Conservation (phyloP, 2,888 invertebrate species). For the Marronus borbonicus region DNA sequence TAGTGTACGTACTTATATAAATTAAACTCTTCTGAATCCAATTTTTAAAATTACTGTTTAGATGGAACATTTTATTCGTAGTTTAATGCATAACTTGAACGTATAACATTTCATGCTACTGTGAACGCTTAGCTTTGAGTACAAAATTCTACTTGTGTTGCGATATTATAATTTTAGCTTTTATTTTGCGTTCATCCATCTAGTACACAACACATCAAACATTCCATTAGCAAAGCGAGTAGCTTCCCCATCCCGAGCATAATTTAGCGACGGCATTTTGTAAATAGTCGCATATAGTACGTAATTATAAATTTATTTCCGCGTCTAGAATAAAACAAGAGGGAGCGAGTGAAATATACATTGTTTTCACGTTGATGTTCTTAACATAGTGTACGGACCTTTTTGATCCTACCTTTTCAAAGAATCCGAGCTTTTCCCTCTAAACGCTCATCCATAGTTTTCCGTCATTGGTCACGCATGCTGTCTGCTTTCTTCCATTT, state of each 20-base stretch:
- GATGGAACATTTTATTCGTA: too few species aligned
- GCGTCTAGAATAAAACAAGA: not conserved
- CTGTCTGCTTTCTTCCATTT: conserved; percentile 23
- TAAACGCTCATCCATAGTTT: conserved; percentile 37
- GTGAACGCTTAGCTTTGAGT: not conserved
- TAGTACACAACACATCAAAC: not conserved
- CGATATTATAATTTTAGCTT: too few species aligned
- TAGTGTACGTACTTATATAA: too few species aligned
- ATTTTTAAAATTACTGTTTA: too few species aligned
- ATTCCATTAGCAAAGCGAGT: not conserved
- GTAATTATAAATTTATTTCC: not conserved
- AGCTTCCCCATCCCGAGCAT: not conserved
- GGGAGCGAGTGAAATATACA: not conserved
- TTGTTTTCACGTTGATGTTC: not conserved
- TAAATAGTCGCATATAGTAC: not conserved
- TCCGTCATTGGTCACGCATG: conserved; percentile 24
- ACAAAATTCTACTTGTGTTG: not conserved
- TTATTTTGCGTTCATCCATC: not conserved
- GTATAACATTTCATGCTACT: too few species aligned
- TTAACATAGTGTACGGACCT: not conserved
- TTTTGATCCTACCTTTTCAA: conserved; percentile 19
- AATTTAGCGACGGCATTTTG: not conserved
- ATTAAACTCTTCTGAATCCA: too few species aligned
- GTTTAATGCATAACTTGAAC: too few species aligned
- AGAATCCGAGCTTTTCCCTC: conserved; percentile 11